Conservation (phyloP, 2,797 vertebrate genomes). For the Mus caroli region DNA sequence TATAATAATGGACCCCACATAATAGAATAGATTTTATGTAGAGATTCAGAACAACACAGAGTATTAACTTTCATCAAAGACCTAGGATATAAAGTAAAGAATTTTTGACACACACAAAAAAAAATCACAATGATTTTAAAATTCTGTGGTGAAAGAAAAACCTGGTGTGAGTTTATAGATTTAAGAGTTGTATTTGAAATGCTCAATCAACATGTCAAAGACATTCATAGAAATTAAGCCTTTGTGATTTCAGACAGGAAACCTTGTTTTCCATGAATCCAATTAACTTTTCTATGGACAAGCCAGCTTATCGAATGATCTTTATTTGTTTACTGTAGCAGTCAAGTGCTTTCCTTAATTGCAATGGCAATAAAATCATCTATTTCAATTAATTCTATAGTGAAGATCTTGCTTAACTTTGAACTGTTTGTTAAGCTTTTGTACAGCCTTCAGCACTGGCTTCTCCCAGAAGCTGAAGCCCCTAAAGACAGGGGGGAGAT, state of each 20-base stretch:
- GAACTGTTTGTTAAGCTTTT: slow-evolving; percentile 68
- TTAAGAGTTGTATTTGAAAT: not conserved
- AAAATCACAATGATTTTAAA: not conserved
- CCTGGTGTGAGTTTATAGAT: not conserved
- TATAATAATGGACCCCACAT: not conserved
- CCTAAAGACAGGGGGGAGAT: not conserved
- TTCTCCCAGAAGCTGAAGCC: slow-evolving; percentile 52
- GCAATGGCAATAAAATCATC: slow-evolving; percentile 77
- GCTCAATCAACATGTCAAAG: not conserved
- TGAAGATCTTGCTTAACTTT: slow-evolving; percentile 80
- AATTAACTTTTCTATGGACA: slow-evolving; percentile 1
- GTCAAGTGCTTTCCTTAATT: slow-evolving; percentile 76
- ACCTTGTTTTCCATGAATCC: not conserved
- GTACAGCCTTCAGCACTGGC: slow-evolving; percentile 69
- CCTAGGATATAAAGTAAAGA: not conserved
- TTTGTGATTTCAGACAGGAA: not conserved
- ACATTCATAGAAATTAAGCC: not conserved
- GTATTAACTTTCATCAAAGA: not conserved
- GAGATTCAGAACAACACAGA: not conserved
- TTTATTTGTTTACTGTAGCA: slow-evolving; percentile 64
- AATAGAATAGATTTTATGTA: slow-evolving; percentile 11
- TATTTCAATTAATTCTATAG: slow-evolving; percentile 72
- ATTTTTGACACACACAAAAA: not conserved
- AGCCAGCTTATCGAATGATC: slow-evolving; percentile 1
- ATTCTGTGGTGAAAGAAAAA: not conserved